phyloP scores from a whole-genome alignment of 2,888 invertebrate species.

The Ditylenchus weischeri region DNA sequence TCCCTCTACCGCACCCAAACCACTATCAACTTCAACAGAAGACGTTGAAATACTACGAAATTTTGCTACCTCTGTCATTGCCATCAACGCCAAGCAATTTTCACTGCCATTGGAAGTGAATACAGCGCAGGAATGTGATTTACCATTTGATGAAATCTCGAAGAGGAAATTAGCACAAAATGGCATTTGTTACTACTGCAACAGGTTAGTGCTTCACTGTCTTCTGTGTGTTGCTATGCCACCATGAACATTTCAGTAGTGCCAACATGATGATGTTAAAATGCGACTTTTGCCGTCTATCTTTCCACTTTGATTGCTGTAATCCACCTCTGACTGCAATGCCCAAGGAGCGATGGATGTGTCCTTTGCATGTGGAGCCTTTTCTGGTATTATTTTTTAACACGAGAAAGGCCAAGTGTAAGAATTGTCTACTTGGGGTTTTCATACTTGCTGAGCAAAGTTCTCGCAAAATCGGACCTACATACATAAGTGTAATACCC shows the following conservation, averaged over 20 bases:
- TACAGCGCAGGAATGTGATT: slow-evolving; percentile 16
- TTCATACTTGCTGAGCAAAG: no score
- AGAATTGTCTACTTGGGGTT: no score
- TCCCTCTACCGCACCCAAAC: not conserved
- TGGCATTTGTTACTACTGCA: slow-evolving; percentile 21
- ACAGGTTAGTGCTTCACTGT: slow-evolving; percentile 13
- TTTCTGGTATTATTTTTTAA: slow-evolving; percentile 64
- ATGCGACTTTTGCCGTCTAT: slow-evolving; percentile 45
- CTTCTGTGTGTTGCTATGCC: not conserved
- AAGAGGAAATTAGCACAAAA: not conserved
- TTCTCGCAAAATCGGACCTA: no score
- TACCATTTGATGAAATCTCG: slow-evolving; percentile 25
- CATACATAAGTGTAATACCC: no score
- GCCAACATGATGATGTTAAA: slow-evolving; percentile 15
- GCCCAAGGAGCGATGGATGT: slow-evolving; percentile 80
- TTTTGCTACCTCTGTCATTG: slow-evolving; percentile 14
- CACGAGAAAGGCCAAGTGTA: no score
- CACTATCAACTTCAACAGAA: slow-evolving; percentile 7
- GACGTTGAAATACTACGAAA: slow-evolving; percentile 14
- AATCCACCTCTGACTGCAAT: slow-evolving; percentile 74
- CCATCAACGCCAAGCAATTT: slow-evolving; percentile 26
- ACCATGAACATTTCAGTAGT: not conserved
- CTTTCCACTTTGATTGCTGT: slow-evolving; percentile 88
- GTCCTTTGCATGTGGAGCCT: slow-evolving; percentile 91
- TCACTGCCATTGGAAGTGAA: slow-evolving; percentile 13